Percentiles rank a stretch among this genome's conserved stretches.
Evolutionary conservation across 2,888 invertebrate species (phyloP).

Genomic region (Stenchaetothrips biformis): DNA sequence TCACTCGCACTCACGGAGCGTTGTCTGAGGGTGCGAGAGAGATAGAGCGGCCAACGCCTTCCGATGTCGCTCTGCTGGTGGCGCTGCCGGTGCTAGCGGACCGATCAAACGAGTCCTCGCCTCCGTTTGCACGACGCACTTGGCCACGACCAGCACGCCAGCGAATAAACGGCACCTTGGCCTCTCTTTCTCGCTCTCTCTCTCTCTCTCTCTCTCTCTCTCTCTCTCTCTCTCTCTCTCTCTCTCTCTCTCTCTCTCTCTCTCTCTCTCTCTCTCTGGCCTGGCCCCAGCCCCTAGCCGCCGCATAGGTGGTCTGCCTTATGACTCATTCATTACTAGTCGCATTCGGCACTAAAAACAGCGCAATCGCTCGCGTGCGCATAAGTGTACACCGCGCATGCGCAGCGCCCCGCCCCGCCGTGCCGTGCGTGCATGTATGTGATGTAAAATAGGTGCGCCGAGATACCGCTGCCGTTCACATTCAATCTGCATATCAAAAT

Average conservation of each 20-base stretch:
- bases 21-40: no score
- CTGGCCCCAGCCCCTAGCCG: not conserved
- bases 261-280: not conserved
- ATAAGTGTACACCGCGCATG: conserved; percentile 4
- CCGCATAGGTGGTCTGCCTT: not conserved
- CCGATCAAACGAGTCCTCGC: no score
- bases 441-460: not conserved
- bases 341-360: conserved; percentile 16
- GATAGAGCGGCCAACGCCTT: no score
- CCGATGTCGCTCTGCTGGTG: no score
- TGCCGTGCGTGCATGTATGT: conserved; percentile 15
- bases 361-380: conserved; percentile 3
- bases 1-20: no score
- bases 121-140: no score
- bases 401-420: not conserved
- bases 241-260: not conserved
- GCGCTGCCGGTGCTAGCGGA: no score
- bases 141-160: no score
- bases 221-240: not conserved
- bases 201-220: not conserved
- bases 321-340: conserved; percentile 11
- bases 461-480: conserved; percentile 19
- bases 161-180: no score
- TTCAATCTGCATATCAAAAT: conserved; percentile 25
- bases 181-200: not conserved